phyloP scores from a whole-genome alignment of 2,888 invertebrate species.

The Leptothorax acervorum region DNA sequence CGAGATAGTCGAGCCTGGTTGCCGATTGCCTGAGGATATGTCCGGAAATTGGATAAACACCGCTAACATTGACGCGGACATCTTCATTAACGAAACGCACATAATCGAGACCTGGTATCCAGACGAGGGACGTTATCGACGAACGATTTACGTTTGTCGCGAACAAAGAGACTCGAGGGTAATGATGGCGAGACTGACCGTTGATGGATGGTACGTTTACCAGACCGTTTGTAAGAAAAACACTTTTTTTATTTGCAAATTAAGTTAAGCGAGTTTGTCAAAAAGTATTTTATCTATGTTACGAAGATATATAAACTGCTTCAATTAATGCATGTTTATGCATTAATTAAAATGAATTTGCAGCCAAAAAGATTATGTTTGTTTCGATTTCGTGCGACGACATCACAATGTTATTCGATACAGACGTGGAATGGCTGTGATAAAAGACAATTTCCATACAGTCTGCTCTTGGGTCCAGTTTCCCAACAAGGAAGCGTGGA shows the following conservation, averaged over 20 bases:
- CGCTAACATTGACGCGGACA: conserved; percentile 98
- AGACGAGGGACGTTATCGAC: conserved; percentile 94
- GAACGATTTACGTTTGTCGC: conserved; percentile 97
- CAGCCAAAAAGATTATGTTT: conserved; percentile 98
- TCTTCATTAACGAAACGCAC: conserved; percentile 97
- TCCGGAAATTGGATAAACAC: conserved; percentile 98
- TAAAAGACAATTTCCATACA: conserved; percentile 95
- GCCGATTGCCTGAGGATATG: conserved; percentile 97
- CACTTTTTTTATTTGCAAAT: not conserved
- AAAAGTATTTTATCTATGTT: not conserved
- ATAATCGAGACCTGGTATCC: conserved; percentile 98
- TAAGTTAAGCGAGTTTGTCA: not conserved
- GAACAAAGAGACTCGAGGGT: conserved; percentile 96
- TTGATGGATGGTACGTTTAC: conserved; percentile 93
- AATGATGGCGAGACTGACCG: conserved; percentile 98
- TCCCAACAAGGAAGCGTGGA: conserved; percentile 93
- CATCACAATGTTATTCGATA: conserved; percentile 98
- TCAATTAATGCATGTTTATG: conserved; percentile 14
- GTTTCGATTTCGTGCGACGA: conserved; percentile 97
- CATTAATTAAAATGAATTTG: conserved; percentile 73
- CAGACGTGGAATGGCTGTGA: conserved; percentile 94
- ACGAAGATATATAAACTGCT: not conserved
- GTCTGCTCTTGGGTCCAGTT: conserved; percentile 98
- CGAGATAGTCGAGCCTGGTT: conserved; percentile 96
- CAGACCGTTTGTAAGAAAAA: not conserved